Evolutionary conservation across 2,888 invertebrate species (phyloP), one percentile per base, ranked within the genome.

Genomic region (Furcula furcula): DNA sequence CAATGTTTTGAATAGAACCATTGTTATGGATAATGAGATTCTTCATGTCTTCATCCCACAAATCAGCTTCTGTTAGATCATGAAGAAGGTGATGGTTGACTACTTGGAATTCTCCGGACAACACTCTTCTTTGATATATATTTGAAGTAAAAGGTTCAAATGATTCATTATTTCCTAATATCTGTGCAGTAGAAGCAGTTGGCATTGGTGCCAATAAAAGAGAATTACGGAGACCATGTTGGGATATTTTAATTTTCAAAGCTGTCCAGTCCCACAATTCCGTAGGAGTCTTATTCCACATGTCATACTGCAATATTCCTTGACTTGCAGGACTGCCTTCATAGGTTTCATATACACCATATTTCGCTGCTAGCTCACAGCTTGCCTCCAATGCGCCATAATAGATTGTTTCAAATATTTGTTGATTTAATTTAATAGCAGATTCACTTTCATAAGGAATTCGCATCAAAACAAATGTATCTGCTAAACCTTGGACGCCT

Each of bases 141-240:
- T 99, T 99, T 19, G 97, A 98, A 0, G 98, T 99, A 78, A 98
- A 99, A 0, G 99, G 97, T 80, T 99, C 99, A 66, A 98, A 95
- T 0, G 98, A 97, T 79, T 99, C 99, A 75, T 99, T 99, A 74
- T 99, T 99, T 10, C 99, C 99, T 26, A 99, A 91, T 67, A 99
- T 99, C 85, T 99, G 99, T 2, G 99, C 99, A 0, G 99, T 99
- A 1, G 98, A 98, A 5, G 99, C 98, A 3, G 99, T 99, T 0
- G 99, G 99, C 99, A 99, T 99, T 0, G 98, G 98, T 0, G 99
- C 98, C 46, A 99, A 57, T 11, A 99, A 87, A 15, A 98, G 88
- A 1, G 98, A 98, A 86, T 99, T 99, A 36, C 99, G 90, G 0
- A 99, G 89, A 6, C 99, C 99, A 80, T 96, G 91, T 81, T 94